Evolutionary conservation across 2,797 vertebrate genomes (phyloP).

Genomic region (Graptemys geographica): DNA sequence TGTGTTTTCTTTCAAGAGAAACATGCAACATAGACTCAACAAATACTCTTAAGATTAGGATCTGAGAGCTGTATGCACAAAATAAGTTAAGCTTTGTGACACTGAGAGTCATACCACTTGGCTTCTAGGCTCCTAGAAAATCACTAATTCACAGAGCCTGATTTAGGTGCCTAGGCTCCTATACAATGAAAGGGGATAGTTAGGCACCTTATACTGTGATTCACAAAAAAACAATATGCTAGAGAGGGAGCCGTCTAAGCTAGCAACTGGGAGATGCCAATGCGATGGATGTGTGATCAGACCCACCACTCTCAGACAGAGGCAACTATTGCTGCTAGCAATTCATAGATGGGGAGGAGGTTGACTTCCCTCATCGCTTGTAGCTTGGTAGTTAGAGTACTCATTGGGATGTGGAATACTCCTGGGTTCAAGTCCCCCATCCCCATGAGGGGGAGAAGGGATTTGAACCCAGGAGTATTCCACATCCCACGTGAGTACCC

Average conservation of each 20-base stretch:
- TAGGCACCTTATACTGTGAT: too few species aligned
- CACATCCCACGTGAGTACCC: neutral
- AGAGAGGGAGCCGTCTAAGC: too few species aligned
- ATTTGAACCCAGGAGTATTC: neutral
- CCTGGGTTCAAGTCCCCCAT: neutral
- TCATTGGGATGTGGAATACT: neutral
- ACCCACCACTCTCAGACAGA: too few species aligned
- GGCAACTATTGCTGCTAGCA: too few species aligned
- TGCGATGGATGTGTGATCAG: too few species aligned
- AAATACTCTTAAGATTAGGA: neutral
- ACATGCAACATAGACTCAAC: neutral
- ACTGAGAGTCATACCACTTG: neutral
- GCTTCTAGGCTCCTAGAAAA: neutral
- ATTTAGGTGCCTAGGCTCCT: too few species aligned
- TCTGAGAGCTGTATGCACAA: neutral
- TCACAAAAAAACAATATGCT: too few species aligned
- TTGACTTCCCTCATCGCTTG: neutral
- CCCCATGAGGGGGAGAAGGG: neutral
- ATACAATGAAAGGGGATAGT: too few species aligned
- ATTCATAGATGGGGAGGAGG: too few species aligned
- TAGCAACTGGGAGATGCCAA: too few species aligned
- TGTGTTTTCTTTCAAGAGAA: neutral
- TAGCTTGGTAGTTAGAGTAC: neutral
- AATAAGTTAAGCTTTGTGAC: neutral
- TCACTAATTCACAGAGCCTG: too few species aligned